Conservation (phyloP, 2,888 invertebrate species). For the Acanthosepion lycidas region DNA sequence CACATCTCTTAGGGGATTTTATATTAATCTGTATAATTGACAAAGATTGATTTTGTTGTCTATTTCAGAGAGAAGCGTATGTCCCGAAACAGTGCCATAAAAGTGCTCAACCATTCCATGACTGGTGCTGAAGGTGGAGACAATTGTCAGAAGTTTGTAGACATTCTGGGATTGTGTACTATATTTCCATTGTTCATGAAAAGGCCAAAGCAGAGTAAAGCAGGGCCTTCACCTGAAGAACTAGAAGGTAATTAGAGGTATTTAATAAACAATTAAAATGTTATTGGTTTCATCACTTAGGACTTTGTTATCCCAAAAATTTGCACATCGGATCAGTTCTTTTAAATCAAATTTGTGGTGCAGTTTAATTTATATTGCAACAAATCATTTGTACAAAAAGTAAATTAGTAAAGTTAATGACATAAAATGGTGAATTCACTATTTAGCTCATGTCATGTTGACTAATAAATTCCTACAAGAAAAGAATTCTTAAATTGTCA, state of each 20-base stretch:
- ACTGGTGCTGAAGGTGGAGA: slow-evolving; percentile 93
- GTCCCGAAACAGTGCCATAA: slow-evolving; percentile 91
- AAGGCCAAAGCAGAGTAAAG: slow-evolving; percentile 85
- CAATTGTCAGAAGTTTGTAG: slow-evolving; percentile 95
- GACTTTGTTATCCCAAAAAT: too few relatives aligned
- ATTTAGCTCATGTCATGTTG: too few relatives aligned
- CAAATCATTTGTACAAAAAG: too few relatives aligned
- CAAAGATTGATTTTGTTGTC: not conserved
- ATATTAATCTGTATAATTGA: too few relatives aligned
- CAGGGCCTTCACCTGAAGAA: slow-evolving; percentile 80
- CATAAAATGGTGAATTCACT: too few relatives aligned
- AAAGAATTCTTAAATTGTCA: too few relatives aligned
- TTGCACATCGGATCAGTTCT: too few relatives aligned
- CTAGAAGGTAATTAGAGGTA: slow-evolving; percentile 82
- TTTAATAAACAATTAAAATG: not conserved
- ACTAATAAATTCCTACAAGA: too few relatives aligned
- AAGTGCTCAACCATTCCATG: slow-evolving; percentile 98
- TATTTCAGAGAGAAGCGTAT: slow-evolving; percentile 87
- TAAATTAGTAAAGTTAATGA: too few relatives aligned
- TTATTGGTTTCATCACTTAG: not conserved
- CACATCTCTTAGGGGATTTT: too few relatives aligned
- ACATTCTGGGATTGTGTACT: slow-evolving; percentile 93
- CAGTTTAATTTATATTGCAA: too few relatives aligned
- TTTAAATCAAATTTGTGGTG: too few relatives aligned
- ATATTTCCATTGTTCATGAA: slow-evolving; percentile 99